Evolutionary conservation across 2,888 invertebrate species (phyloP).

Genomic region (Hipparchia sbordonii): DNA sequence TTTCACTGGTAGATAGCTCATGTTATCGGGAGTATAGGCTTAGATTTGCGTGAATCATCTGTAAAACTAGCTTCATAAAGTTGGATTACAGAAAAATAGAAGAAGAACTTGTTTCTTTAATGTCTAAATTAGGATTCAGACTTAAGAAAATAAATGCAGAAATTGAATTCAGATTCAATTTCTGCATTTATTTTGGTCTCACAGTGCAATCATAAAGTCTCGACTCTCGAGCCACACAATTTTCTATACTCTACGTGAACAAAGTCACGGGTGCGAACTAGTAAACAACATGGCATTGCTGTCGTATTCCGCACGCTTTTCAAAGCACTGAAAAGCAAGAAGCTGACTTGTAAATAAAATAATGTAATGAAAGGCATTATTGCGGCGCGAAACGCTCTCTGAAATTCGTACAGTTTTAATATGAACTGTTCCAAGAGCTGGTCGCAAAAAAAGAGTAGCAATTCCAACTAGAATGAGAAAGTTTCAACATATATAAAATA

Average conservation of each 20-base stretch:
- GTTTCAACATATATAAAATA: no score
- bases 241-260: neutral
- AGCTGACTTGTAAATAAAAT: slow-evolving; percentile 63
- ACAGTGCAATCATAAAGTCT: neutral
- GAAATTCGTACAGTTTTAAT: slow-evolving; percentile 34
- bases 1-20: no score
- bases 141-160: no score
- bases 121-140: no score
- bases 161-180: no score
- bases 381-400: slow-evolving; percentile 29
- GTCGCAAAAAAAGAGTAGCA: neutral
- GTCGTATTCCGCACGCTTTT: slow-evolving; percentile 51
- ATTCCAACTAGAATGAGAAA: neutral
- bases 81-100: no score
- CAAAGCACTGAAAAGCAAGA: slow-evolving; percentile 53
- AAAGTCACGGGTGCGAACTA: neutral
- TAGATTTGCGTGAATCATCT: no score
- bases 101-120: no score
- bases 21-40: no score
- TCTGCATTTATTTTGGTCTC: neutral
- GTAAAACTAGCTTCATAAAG: no score
- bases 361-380: slow-evolving; percentile 46
- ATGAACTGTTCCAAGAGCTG: slow-evolving; percentile 17
- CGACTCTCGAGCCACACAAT: neutral
- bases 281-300: slow-evolving; percentile 41